Percentiles rank a stretch among this genome's conserved stretches.
Evolutionary conservation across 1,140 invertebrate species (phyloP).

Genomic region (Pygmarrhopalites habei): DNA sequence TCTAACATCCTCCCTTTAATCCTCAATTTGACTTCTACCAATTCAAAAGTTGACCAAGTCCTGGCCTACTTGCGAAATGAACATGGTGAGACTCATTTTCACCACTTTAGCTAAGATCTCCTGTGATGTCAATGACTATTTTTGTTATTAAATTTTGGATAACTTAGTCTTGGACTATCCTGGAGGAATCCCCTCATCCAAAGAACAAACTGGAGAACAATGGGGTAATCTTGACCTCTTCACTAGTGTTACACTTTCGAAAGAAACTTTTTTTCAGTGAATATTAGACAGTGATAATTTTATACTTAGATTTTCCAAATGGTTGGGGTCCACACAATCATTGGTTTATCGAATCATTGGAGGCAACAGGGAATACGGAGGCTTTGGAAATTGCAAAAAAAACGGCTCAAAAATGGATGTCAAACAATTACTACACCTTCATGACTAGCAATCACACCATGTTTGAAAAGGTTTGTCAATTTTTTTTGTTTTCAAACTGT

Average conservation of each 20-base stretch:
- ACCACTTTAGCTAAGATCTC: slow-evolving; percentile 52
- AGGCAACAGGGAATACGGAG: slow-evolving; percentile 55
- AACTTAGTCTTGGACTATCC: slow-evolving; percentile 67
- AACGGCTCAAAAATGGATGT: slow-evolving; percentile 70
- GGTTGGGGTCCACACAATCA: slow-evolving; percentile 83
- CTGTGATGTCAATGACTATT: background rate
- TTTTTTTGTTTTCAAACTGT: too few relatives aligned
- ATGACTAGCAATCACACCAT: slow-evolving; percentile 51
- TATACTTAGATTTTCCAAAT: too few relatives aligned
- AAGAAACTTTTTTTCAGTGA: slow-evolving; percentile 55
- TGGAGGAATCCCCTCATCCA: slow-evolving; percentile 74
- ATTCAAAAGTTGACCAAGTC: slow-evolving; percentile 46
- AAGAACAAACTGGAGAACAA: slow-evolving; percentile 63
- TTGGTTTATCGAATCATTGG: slow-evolving; percentile 69
- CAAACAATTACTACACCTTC: slow-evolving; percentile 70
- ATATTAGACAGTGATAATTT: too few relatives aligned
- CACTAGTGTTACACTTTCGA: slow-evolving; percentile 70
- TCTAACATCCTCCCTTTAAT: slow-evolving; percentile 78
- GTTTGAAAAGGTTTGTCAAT: slow-evolving; percentile 96
- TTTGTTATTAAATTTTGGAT: slow-evolving; percentile 48
- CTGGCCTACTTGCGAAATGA: background rate
- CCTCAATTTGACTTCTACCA: slow-evolving; percentile 58
- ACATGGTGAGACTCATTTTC: slow-evolving; percentile 50
- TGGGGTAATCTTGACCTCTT: slow-evolving; percentile 87
- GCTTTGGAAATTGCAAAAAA: slow-evolving; percentile 62